These are phyloP conservation scores for Drosophila austrosaltans DNA, from an alignment of 2,888 invertebrate genomes.

Conservation along the genomic window DNA sequence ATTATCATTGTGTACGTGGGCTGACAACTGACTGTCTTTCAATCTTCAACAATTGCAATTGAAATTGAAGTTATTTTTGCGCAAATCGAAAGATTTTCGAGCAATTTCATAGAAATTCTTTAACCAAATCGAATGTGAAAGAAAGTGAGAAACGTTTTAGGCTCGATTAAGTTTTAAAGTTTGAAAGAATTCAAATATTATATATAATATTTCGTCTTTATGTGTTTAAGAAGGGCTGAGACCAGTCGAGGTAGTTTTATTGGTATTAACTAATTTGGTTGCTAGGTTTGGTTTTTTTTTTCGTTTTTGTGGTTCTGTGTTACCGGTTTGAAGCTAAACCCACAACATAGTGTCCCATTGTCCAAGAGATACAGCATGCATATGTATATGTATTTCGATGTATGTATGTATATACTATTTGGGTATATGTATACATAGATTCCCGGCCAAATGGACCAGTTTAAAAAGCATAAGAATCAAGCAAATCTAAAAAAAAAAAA, in stretches of 20 bases:
- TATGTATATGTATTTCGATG: not conserved
- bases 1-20: not conserved
- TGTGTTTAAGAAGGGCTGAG: too few species aligned
- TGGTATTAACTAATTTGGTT: not conserved
- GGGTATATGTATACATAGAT: conserved; percentile 25
- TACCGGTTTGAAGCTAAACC: not conserved
- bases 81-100: not conserved
- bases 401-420: not conserved
- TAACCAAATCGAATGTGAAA: too few species aligned
- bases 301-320: not conserved
- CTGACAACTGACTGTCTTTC: not conserved
- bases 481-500: conserved; percentile 34
- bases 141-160: too few species aligned
- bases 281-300: not conserved
- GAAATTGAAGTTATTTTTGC: not conserved
- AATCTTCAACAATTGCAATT: not conserved
- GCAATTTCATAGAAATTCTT: not conserved
- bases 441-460: conserved; percentile 36
- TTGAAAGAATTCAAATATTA: not conserved
- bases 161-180: not conserved
- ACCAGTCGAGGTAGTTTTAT: not conserved
- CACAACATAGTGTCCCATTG: conserved; percentile 7
- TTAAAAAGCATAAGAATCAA: conserved; percentile 63
- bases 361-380: not conserved
- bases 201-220: not conserved